Conservation (phyloP, 2,888 invertebrate genomes). For the Drosophila mercatorum region DNA sequence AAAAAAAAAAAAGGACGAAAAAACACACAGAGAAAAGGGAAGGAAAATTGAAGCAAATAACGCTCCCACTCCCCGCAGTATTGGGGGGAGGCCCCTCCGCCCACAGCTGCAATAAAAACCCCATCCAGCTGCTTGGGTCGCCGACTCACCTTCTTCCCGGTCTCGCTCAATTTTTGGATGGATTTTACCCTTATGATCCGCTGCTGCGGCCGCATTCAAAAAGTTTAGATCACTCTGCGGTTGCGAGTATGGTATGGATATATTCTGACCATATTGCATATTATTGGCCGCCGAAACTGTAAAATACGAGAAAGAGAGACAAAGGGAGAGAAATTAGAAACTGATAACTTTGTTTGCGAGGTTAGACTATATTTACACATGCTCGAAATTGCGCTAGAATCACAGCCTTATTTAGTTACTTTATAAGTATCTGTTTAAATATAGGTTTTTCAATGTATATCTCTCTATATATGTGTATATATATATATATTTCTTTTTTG, state of each 20-base stretch:
- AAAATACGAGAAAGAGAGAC: slow-evolving; percentile 27
- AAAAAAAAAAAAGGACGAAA: slow-evolving; percentile 17
- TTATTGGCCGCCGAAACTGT: slow-evolving; percentile 84
- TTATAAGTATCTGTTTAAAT: slow-evolving; percentile 13
- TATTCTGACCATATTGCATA: slow-evolving; percentile 85
- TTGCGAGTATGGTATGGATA: slow-evolving; percentile 85
- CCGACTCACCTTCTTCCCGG: slow-evolving; percentile 85
- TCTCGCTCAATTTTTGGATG: slow-evolving; percentile 85
- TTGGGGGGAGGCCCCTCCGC: too few relatives aligned
- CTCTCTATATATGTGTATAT: slow-evolving; percentile 22
- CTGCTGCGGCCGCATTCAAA: slow-evolving; percentile 83
- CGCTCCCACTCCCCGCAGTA: neutral
- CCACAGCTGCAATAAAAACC: neutral
- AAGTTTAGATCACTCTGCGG: slow-evolving; percentile 85
- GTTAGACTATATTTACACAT: slow-evolving; percentile 51
- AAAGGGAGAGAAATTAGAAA: slow-evolving; percentile 4
- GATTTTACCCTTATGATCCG: slow-evolving; percentile 85
- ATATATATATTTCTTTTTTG: slow-evolving; percentile 1
- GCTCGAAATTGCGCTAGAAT: slow-evolving; percentile 60
- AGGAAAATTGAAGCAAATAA: slow-evolving; percentile 10
- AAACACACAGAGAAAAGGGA: slow-evolving; percentile 11
- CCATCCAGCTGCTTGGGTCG: slow-evolving; percentile 35
- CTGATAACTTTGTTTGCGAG: neutral
- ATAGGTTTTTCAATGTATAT: slow-evolving; percentile 13
- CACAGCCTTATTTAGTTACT: slow-evolving; percentile 53